These are phyloP conservation scores for Polypedilum pembai DNA, from an alignment of 1,140 invertebrate genomes.

Conservation along the genomic window DNA sequence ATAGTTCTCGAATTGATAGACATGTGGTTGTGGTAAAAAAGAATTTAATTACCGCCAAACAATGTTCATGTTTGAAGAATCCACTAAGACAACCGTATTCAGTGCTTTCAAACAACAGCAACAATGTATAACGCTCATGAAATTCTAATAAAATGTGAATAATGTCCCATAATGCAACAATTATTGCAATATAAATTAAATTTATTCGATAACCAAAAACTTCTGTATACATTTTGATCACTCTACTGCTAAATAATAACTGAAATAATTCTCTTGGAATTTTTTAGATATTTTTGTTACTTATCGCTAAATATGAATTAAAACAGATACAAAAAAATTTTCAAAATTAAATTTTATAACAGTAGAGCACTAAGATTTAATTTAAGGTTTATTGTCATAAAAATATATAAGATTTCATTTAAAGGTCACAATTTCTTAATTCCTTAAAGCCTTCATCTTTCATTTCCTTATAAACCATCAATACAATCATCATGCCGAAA, in stretches of 20 bases:
- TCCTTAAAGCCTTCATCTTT: no score
- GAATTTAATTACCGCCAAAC: neutral
- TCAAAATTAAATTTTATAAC: no score
- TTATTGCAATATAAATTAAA: neutral
- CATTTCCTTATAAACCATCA: no score
- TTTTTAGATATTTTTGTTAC: neutral
- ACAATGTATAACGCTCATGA: neutral
- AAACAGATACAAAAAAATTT: no score
- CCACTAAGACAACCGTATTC: neutral
- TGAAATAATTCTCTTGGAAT: neutral
- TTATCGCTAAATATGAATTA: neutral
- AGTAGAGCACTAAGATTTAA: no score
- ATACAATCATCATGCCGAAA: no score
- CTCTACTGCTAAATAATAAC: neutral
- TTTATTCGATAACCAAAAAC: constrained; percentile 22
- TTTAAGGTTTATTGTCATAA: neutral
- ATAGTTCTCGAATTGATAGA: neutral
- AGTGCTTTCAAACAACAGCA: neutral
- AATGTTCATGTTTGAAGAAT: neutral
- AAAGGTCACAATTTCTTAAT: no score
- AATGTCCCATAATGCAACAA: neutral
- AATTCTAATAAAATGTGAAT: neutral
- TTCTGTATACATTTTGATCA: constrained; percentile 10
- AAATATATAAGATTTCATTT: no score
- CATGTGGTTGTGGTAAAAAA: neutral